phyloP scores from a whole-genome alignment of 2,113 vertebrate genomes.

The Climacteris rufus region DNA sequence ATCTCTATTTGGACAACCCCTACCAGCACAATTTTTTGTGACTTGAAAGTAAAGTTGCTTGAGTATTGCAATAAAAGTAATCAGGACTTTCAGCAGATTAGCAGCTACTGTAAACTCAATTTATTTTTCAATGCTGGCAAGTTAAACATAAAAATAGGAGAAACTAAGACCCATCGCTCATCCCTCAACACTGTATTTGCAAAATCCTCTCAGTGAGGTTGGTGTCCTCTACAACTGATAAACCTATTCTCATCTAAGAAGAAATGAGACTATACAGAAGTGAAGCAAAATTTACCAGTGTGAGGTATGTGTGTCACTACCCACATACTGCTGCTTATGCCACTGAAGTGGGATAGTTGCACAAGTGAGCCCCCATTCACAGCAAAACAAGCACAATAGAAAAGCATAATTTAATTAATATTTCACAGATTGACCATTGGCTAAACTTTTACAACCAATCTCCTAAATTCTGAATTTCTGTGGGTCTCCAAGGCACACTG shows the following conservation, averaged over 20 bases:
- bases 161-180: not conserved
- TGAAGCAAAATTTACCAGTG: not conserved
- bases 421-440: not conserved
- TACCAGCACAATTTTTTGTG: not conserved
- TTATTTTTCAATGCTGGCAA: not conserved
- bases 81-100: not conserved
- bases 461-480: not conserved
- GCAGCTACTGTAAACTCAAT: not conserved
- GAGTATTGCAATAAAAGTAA: not conserved
- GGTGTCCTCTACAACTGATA: not conserved
- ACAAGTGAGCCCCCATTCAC: not conserved
- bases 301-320: not conserved
- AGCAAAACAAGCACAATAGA: not conserved
- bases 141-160: not conserved
- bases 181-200: not conserved
- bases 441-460: not conserved
- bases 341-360: not conserved
- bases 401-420: not conserved
- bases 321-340: not conserved
- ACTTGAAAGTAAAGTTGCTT: not conserved
- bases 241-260: not conserved
- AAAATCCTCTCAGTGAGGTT: not conserved
- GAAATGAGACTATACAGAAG: not conserved
- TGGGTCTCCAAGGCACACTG: not conserved
- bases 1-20: not conserved